phyloP scores from a whole-genome alignment of 2,113 vertebrate genomes.

The Oophaga pumilio region DNA sequence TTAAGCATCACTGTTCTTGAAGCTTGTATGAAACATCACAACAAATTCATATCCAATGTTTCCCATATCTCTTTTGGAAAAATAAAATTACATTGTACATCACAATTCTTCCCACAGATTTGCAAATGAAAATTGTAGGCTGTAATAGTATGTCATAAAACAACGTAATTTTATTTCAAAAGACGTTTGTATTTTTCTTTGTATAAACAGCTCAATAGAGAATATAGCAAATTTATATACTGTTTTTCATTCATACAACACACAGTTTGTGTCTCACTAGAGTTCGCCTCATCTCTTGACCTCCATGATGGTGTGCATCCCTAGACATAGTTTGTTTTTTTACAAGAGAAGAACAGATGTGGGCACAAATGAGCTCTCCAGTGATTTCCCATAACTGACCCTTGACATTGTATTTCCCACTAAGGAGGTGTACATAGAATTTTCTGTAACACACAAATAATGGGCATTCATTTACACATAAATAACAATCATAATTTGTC shows the following conservation, averaged over 20 bases:
- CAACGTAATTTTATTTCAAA: not conserved
- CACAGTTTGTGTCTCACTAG: not conserved
- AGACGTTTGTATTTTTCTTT: not conserved
- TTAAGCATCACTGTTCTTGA: not conserved
- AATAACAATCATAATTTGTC: not conserved
- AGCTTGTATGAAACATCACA: not conserved
- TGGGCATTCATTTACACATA: not conserved
- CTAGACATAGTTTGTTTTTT: not conserved
- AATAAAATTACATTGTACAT: not conserved
- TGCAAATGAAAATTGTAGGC: not conserved
- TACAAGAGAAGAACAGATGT: slow-evolving; percentile 19
- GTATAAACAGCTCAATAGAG: not conserved
- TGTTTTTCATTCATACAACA: not conserved
- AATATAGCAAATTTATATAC: slow-evolving; percentile 8
- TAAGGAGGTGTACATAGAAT: not conserved
- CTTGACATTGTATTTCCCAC: slow-evolving; percentile 13
- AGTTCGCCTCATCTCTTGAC: not conserved
- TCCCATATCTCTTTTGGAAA: not conserved
- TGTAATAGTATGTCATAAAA: not conserved
- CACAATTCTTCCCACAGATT: not conserved
- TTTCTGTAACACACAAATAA: not conserved
- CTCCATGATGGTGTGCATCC: not conserved
- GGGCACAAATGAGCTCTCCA: slow-evolving; percentile 34
- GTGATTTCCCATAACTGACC: slow-evolving; percentile 34
- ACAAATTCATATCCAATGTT: not conserved